Evolutionary conservation across 1,140 invertebrate genomes (phyloP).

Genomic region (Charaxes varanes): DNA sequence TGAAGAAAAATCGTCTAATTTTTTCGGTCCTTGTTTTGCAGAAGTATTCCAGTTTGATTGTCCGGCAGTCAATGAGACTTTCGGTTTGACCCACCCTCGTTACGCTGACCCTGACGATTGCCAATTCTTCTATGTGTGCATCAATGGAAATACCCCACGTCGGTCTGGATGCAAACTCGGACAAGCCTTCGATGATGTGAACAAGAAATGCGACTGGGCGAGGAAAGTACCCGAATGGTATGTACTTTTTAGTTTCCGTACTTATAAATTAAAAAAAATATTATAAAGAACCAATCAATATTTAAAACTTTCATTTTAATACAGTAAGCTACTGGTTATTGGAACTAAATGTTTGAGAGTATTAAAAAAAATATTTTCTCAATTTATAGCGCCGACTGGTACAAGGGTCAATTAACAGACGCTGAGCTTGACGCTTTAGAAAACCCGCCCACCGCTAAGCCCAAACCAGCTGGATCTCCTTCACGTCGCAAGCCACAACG

Average conservation of each 20-base stretch:
- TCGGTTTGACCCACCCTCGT: slow-evolving; percentile 86
- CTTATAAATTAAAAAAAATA: too few relatives aligned
- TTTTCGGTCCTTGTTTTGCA: slow-evolving; percentile 35
- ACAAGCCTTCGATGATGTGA: slow-evolving; percentile 91
- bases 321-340: too few relatives aligned
- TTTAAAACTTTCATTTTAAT: too few relatives aligned
- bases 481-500: slow-evolving; percentile 75
- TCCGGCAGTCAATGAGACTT: slow-evolving; percentile 83
- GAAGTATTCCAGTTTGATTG: slow-evolving; percentile 91
- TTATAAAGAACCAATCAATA: too few relatives aligned
- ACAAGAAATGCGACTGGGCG: slow-evolving; percentile 89
- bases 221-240: slow-evolving; percentile 94
- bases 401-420: slow-evolving; percentile 88
- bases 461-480: slow-evolving; percentile 75
- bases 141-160: slow-evolving; percentile 88
- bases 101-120: slow-evolving; percentile 93
- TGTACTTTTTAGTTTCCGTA: slow-evolving; percentile 26
- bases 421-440: slow-evolving; percentile 84
- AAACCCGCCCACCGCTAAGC: slow-evolving; percentile 79
- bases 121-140: slow-evolving; percentile 94
- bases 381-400: slow-evolving; percentile 86
- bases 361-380: slow-evolving; percentile 5
- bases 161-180: slow-evolving; percentile 90
- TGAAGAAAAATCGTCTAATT: too few relatives aligned
- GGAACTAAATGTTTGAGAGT: too few relatives aligned